Evolutionary conservation across 1,140 invertebrate genomes (phyloP), one percentile per base, ranked within the genome.

Genomic region (Drosophila punjabiensis): DNA sequence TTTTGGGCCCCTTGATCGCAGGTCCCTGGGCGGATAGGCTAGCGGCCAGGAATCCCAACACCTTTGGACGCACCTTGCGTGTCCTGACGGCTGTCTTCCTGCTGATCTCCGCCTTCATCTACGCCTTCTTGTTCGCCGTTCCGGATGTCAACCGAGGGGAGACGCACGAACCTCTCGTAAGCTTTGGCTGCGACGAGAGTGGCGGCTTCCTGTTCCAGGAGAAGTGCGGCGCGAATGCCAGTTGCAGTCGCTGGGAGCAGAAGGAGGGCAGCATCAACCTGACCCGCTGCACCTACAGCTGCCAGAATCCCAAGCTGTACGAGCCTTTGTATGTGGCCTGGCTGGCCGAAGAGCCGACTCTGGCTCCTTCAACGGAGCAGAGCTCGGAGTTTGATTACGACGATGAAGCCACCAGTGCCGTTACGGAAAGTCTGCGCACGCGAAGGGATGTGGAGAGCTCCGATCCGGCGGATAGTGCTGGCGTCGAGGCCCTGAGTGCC

Each of bases 191-290:
- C 88, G 95, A 96, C 81, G 92, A 93, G 32, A 91, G 94, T 16
- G 95, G 95, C 4, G 96, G 95, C 3, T 94, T 94, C 41, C 94
- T 97, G 14, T 94, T 95, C 81, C 96, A 96, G 92, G 95, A 97
- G 80, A 94, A 95, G 28, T 96, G 96, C 82, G 93, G 94, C 10
- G 94, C 94, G 45, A 94, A 95, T 56, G 94, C 94, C 78, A 94
- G 93, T 6, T 96, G 96, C 84, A 94, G 95, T 70, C 93, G 94
- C 33, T 96, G 96, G 96, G 94, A 95, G 6, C 94, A 95, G 50
- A 95, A 94, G 92, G 70, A 92, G 69, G 95, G 95, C 4, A 80
- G 85, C 1, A 83, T 96, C 50, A 83, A 93, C 11, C 78, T 96
- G 7, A 93, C 94, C 14, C 94, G 95, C 43, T 96, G 95, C 75